Conservation (phyloP, 1,140 invertebrate genomes). For the Pseudomyrmex cubaensis region DNA sequence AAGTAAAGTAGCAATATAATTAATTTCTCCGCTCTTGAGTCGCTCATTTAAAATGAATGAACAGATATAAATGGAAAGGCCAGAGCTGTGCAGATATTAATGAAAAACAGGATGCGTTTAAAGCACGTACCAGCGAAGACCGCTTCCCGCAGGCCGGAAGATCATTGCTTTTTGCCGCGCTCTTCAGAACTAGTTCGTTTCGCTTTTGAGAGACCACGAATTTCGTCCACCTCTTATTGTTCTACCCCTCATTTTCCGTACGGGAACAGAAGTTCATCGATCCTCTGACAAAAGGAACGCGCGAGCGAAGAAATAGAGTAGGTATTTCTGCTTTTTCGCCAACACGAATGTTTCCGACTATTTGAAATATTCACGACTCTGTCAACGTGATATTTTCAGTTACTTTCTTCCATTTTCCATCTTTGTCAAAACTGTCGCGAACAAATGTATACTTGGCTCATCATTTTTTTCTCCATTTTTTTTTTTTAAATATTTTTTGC, state of each 20-base stretch:
- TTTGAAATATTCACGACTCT: slow-evolving; percentile 24
- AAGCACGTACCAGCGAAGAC: not conserved
- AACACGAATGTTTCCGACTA: slow-evolving; percentile 57
- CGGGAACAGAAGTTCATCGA: slow-evolving; percentile 64
- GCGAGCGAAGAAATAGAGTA: not conserved
- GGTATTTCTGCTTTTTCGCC: slow-evolving; percentile 25
- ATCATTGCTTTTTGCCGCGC: slow-evolving; percentile 32
- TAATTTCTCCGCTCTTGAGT: not conserved
- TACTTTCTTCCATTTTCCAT: not conserved
- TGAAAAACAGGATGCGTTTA: not conserved
- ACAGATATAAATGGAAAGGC: not conserved
- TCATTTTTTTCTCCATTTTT: not conserved
- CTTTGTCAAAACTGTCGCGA: too few species aligned
- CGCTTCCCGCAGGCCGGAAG: not conserved
- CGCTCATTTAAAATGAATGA: not conserved
- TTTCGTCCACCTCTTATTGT: slow-evolving; percentile 42
- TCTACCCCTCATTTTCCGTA: not conserved
- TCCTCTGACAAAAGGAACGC: slow-evolving; percentile 59
- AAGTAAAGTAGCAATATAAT: not conserved
- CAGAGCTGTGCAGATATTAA: too few species aligned
- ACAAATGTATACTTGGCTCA: not conserved
- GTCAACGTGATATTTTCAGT: not conserved
- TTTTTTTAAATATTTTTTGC: not conserved
- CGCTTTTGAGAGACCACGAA: slow-evolving; percentile 16
- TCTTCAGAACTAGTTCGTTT: slow-evolving; percentile 39